Percentiles rank a stretch among this genome's conserved stretches.
Evolutionary conservation across 2,888 invertebrate genomes (phyloP).

Genomic region (Stomorhina lunata): DNA sequence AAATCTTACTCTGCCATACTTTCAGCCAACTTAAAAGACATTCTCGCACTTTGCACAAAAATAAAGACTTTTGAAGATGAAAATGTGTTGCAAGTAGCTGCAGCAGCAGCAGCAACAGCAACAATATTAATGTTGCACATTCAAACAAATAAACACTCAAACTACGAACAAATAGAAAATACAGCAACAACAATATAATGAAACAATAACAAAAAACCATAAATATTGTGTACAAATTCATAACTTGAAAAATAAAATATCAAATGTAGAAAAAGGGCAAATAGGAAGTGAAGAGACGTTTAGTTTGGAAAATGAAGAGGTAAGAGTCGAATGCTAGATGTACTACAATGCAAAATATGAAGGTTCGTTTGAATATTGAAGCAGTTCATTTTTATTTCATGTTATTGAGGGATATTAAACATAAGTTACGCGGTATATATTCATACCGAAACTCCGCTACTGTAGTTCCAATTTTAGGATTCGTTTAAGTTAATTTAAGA

Average conservation of each 20-base stretch:
- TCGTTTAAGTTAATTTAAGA: no score
- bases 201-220: constrained; percentile 58
- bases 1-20: constrained; percentile 41
- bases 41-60: constrained; percentile 59
- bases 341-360: background rate
- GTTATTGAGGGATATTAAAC: no score
- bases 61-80: constrained; percentile 50
- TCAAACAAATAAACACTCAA: background rate
- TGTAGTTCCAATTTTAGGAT: no score
- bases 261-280: constrained; percentile 3
- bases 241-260: constrained; percentile 61
- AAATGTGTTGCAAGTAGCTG: constrained; percentile 47
- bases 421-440: no score
- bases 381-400: no score
- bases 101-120: background rate
- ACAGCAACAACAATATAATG: constrained; percentile 10
- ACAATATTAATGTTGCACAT: background rate
- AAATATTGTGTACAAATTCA: constrained; percentile 68
- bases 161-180: no score
- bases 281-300: background rate
- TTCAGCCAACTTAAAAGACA: constrained; percentile 25
- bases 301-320: background rate
- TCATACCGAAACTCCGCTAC: no score
- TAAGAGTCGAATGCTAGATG: constrained; percentile 19
- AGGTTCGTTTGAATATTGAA: no score